Evolutionary conservation across 2,888 invertebrate species (phyloP).

Genomic region (Drosophila neonasuta): DNA sequence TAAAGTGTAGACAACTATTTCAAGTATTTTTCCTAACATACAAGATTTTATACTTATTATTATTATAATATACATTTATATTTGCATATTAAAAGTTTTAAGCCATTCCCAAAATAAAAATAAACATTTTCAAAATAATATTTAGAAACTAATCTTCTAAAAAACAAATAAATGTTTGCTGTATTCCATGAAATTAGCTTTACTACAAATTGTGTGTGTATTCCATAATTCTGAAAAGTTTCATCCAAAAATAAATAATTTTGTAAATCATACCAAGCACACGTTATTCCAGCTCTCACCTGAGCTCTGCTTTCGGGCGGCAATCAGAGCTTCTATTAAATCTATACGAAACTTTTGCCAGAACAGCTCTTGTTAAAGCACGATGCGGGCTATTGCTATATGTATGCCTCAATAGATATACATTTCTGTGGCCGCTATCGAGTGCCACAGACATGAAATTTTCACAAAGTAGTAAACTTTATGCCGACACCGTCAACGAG

Average conservation of each 20-base stretch:
- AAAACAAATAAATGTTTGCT: no score
- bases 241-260: neutral
- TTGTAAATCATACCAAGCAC: neutral
- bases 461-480: conserved; percentile 75
- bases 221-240: neutral
- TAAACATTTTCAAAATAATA: no score
- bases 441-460: conserved; percentile 75
- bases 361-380: conserved; percentile 50
- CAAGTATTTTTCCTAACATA: no score
- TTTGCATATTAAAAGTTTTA: no score
- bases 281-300: conserved; percentile 3
- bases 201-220: neutral
- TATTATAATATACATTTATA: no score
- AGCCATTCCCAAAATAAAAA: no score
- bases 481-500: conserved; percentile 58
- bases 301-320: conserved; percentile 19
- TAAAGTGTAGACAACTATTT: no score
- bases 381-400: conserved; percentile 39
- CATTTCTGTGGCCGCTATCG: conserved; percentile 70
- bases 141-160: no score
- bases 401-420: conserved; percentile 28
- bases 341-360: conserved; percentile 47
- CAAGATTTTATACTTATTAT: no score
- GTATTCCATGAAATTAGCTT: no score
- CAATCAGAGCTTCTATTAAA: conserved; percentile 62